A percentile compares a stretch with the other conserved stretches of the same genome.
phyloP scores from a whole-genome alignment of 2,113 vertebrate genomes.

The Sinocyclocheilus anophthalmus region DNA sequence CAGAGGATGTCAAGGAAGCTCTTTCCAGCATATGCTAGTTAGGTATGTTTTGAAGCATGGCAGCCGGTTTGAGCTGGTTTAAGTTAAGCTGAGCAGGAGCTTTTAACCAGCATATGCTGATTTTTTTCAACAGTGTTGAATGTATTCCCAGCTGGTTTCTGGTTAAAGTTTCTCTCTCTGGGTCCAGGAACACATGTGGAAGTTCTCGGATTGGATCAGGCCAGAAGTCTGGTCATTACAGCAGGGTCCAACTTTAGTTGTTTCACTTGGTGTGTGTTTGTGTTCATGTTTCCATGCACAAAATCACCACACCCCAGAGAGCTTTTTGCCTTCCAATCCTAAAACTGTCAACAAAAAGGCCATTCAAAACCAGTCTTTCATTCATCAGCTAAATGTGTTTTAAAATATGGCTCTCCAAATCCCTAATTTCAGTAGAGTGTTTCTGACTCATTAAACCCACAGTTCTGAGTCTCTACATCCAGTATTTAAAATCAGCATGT shows the following conservation, averaged over 20 bases:
- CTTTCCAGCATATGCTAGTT: not conserved
- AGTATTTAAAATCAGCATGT: not conserved
- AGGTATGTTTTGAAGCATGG: no score
- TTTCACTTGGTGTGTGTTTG: conserved; percentile 27
- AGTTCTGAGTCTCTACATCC: conserved; percentile 27
- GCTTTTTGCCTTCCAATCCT: conserved; percentile 25
- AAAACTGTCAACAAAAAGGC: conserved; percentile 23
- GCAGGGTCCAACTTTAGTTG: conserved; percentile 31
- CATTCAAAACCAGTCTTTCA: not conserved
- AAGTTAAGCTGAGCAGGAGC: no score
- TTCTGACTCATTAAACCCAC: conserved; percentile 23
- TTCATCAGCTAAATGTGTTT: conserved; percentile 16
- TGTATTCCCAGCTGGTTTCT: conserved; percentile 55
- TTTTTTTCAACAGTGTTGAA: conserved; percentile 18
- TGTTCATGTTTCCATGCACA: conserved; percentile 23
- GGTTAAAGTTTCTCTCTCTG: not conserved
- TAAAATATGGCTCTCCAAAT: not conserved
- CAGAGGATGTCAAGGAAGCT: conserved; percentile 22
- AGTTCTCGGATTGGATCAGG: conserved; percentile 66
- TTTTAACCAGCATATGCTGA: no score
- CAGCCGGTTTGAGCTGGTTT: no score
- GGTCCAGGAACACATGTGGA: conserved; percentile 66
- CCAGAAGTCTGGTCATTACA: conserved; percentile 55
- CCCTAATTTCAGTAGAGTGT: not conserved
- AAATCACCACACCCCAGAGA: conserved; percentile 37